phyloP scores from a whole-genome alignment of 1,140 invertebrate species.

The Diabrotica virgifera region DNA sequence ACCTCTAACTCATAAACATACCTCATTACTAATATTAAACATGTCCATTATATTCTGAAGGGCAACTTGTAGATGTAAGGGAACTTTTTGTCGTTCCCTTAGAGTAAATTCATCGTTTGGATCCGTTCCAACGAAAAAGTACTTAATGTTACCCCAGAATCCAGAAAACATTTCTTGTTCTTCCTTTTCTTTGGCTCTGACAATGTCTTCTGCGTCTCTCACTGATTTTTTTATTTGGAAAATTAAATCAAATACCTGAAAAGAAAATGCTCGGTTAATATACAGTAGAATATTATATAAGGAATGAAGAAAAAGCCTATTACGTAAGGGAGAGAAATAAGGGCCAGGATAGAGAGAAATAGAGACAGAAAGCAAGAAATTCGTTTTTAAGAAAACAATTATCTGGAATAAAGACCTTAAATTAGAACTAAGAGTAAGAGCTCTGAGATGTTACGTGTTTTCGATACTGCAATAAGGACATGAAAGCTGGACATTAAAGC shows the following conservation, averaged over 20 bases:
- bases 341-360: too few species aligned
- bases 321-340: too few species aligned
- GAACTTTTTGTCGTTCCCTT: constrained; percentile 61
- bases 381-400: too few species aligned
- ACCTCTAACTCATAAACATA: background rate
- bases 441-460: too few species aligned
- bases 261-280: background rate
- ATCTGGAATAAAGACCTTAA: too few species aligned
- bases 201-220: constrained; percentile 35
- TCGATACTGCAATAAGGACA: too few species aligned
- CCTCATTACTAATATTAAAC: constrained; percentile 55
- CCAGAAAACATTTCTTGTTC: constrained; percentile 33
- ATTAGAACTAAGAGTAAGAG: too few species aligned
- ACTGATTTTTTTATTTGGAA: constrained; percentile 42
- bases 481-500: too few species aligned
- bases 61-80: constrained; percentile 57
- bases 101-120: constrained; percentile 58
- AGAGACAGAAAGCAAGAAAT: too few species aligned
- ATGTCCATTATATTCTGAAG: constrained; percentile 61
- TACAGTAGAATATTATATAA: too few species aligned
- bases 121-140: constrained; percentile 49
- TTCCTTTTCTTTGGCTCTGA: constrained; percentile 40
- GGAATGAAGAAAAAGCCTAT: too few species aligned
- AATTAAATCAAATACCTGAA: constrained; percentile 44
- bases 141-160: constrained; percentile 46